Evolutionary conservation across 2,113 vertebrate genomes (phyloP).

Genomic region (Caranx melampygus): DNA sequence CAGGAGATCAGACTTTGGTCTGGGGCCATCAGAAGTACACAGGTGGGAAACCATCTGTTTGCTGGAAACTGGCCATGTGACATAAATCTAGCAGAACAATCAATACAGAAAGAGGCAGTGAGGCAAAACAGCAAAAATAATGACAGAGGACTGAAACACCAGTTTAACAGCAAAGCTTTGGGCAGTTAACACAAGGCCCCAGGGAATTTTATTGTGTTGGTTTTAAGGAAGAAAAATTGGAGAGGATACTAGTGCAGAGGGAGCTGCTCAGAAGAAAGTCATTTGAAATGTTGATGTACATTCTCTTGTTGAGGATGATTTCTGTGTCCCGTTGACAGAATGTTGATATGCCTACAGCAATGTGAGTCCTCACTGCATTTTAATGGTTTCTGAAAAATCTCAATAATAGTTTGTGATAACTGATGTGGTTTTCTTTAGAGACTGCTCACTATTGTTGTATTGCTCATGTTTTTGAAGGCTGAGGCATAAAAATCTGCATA

Average conservation of each 20-base stretch:
- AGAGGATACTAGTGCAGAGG: background rate
- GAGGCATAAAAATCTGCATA: background rate
- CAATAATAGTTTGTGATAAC: background rate
- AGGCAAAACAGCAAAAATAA: background rate
- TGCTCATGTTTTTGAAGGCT: background rate
- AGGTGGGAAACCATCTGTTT: slow-evolving; percentile 25
- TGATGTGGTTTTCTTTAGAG: background rate
- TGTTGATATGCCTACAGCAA: background rate
- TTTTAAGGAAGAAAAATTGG: background rate
- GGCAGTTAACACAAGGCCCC: background rate
- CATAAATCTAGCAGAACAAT: background rate
- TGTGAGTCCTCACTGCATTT: slow-evolving; percentile 8
- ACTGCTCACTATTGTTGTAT: background rate
- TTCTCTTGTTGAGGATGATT: slow-evolving; percentile 2
- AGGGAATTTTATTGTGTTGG: slow-evolving; percentile 2
- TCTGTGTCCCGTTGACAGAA: slow-evolving; percentile 6
- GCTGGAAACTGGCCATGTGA: slow-evolving; percentile 9
- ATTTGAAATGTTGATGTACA: slow-evolving; percentile 33
- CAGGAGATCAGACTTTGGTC: background rate
- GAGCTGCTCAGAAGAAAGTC: slow-evolving; percentile 7
- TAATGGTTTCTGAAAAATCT: background rate
- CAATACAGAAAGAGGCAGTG: background rate
- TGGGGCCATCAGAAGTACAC: background rate
- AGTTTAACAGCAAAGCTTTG: background rate
- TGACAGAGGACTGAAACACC: background rate